Conservation (phyloP, 2,797 vertebrate species). For the Telmatherina bonti region DNA sequence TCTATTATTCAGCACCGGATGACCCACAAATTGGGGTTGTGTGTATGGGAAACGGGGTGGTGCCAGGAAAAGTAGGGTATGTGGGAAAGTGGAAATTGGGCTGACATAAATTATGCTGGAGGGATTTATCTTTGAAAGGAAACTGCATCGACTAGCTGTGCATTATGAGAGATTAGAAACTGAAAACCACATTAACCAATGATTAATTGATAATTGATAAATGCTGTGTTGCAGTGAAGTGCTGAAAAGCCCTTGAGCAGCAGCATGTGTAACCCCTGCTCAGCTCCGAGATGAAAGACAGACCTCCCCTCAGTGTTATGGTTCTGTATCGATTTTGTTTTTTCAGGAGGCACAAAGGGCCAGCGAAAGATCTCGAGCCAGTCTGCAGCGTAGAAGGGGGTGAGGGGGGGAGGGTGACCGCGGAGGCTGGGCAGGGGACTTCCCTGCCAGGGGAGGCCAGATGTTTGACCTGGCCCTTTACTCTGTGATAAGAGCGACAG, state of each 20-base stretch:
- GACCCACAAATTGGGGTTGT: constrained; percentile 47
- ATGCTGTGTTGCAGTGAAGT: constrained; percentile 25
- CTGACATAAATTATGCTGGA: constrained; percentile 24
- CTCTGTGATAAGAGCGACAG: constrained; percentile 63
- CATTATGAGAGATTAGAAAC: constrained; percentile 31
- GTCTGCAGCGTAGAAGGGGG: constrained; percentile 43
- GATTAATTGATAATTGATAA: constrained; percentile 56
- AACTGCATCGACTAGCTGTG: not conserved
- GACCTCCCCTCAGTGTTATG: constrained; percentile 65
- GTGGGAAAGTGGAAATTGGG: constrained; percentile 26
- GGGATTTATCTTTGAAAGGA: constrained; percentile 11
- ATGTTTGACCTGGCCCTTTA: constrained; percentile 72
- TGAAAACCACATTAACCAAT: constrained; percentile 33
- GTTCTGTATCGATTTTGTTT: constrained; percentile 70
- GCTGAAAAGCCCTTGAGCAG: constrained; percentile 40
- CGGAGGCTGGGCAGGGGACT: constrained; percentile 45
- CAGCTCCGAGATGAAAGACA: constrained; percentile 70
- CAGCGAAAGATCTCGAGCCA: constrained; percentile 62
- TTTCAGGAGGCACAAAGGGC: constrained; percentile 72
- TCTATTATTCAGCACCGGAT: constrained; percentile 55
- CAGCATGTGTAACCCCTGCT: constrained; percentile 65
- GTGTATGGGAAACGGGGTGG: constrained; percentile 25
- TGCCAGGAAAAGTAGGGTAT: constrained; percentile 17
- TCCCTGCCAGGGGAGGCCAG: constrained; percentile 75
- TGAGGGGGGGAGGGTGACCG: constrained; percentile 2